phyloP scores from a whole-genome alignment of 1,140 invertebrate genomes.

The Bombus balteatus region DNA sequence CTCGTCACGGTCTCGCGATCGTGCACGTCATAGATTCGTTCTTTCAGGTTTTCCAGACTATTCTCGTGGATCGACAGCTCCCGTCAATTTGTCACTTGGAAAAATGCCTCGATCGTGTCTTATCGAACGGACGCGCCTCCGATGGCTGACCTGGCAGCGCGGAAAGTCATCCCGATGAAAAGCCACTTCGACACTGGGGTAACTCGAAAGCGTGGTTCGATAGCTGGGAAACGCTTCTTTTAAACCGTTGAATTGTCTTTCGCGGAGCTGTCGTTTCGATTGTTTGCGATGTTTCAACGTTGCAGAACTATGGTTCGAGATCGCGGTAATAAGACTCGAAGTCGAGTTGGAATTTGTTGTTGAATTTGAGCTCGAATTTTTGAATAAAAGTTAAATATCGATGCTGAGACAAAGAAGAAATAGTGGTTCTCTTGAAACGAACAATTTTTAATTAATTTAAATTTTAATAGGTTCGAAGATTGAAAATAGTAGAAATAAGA shows the following conservation, averaged over 20 bases:
- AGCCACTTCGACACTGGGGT: neutral
- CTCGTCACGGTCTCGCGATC: slow-evolving; percentile 1
- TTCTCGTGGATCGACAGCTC: slow-evolving; percentile 27
- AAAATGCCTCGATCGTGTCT: slow-evolving; percentile 41
- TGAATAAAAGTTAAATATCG: neutral
- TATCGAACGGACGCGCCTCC: neutral
- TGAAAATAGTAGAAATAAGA: no score
- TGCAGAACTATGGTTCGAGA: neutral
- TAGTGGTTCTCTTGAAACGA: no score
- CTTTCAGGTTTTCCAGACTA: neutral
- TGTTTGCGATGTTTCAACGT: neutral
- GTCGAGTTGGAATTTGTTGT: neutral
- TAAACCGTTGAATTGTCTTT: neutral
- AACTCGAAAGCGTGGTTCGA: neutral
- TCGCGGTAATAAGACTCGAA: neutral
- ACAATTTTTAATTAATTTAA: no score
- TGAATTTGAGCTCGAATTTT: neutral
- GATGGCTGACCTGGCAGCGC: slow-evolving; percentile 19
- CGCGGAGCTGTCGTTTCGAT: neutral
- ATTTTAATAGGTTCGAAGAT: no score
- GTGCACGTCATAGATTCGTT: neutral
- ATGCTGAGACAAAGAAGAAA: no score
- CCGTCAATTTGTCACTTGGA: slow-evolving; percentile 42
- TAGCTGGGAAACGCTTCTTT: neutral
- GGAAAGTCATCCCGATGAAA: neutral